A percentile compares a stretch with the other conserved stretches of the same genome.
phyloP scores from a whole-genome alignment of 2,113 vertebrate genomes.

The Manacus vitellinus region DNA sequence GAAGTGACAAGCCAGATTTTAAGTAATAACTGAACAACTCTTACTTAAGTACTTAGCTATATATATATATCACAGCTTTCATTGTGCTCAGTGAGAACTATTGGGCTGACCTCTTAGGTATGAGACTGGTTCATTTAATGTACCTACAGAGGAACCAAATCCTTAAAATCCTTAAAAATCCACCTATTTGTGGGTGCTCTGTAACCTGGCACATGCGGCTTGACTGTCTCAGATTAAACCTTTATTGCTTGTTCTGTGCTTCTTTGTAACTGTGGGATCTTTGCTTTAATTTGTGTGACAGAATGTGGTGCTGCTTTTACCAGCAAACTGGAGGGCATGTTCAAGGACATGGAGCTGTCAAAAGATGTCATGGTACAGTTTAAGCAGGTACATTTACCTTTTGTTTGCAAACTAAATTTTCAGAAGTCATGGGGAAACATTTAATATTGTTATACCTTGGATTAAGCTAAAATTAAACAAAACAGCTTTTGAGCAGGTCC shows the following conservation, averaged over 20 bases:
- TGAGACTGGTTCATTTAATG: neutral
- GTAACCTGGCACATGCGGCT: neutral
- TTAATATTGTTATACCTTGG: neutral
- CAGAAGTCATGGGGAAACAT: neutral
- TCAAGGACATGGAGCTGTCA: constrained; percentile 87
- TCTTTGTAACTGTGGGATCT: constrained; percentile 4
- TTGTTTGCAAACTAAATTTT: neutral
- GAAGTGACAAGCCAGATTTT: neutral
- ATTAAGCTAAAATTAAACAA: neutral
- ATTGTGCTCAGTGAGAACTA: neutral
- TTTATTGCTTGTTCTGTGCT: neutral
- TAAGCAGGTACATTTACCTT: constrained; percentile 76
- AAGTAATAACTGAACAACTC: neutral
- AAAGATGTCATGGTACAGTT: constrained; percentile 86
- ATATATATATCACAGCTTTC: neutral
- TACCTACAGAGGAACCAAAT: neutral
- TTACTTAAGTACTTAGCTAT: neutral
- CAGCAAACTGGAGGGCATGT: constrained; percentile 86
- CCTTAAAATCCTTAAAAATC: neutral
- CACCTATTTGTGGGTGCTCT: neutral
- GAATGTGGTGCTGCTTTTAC: constrained; percentile 86
- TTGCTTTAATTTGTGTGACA: constrained; percentile 23
- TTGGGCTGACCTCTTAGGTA: neutral
- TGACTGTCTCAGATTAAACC: neutral
- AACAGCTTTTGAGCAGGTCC: neutral